Base-by-base conservation (phyloP, 2,113 vertebrate genomes). In the Tamias sibiricus region DNA sequence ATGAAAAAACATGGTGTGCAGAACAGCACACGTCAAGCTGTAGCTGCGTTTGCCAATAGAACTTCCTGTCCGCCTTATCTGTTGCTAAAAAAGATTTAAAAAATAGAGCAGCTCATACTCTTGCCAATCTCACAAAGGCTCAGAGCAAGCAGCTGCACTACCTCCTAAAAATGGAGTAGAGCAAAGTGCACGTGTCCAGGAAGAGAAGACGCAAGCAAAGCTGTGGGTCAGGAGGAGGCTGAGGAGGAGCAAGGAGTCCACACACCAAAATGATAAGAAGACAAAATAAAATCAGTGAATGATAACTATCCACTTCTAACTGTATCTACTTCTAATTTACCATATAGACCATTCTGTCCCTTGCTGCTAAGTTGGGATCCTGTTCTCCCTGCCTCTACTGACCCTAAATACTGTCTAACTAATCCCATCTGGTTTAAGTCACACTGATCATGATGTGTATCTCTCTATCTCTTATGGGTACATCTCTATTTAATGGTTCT, bases 381-480 rank as follows among this genome's bases (percentile, higher is more conserved):
- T 28, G 44, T 30, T 35, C 40, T 40, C 57, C 20, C 8, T 47
- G 9, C 5, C 28, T 26, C 40, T 54, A 69, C 68, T 17, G 30
- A 2, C 49, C 32, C 68, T 6, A 44, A 81, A 22, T 10, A 40
- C 32, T 8, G 6, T 32, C 66, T 28, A 17, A 3, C 10, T 52
- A 4, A 47, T 20, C 68, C 35, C 40, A 24, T 10, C 66, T 72
- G 69, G 12, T 24, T 37, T 68, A n/a, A 47, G 89, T 30, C 59
- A 62, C n/a, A 44, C 0, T 0, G n/a, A 12, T 32, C 47, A 40
- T 7, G 4, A 4, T 4, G 22, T 0, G 6, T 7, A 62, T 76
- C 28, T 52, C 52, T 44, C 3, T 22, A 6, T 52, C 20, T 8
- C 57, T 49, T 28, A 22, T 0, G 24, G 32, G 3, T 52, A 37